These are phyloP conservation scores for Bryconaethiops microstoma DNA, from an alignment of 2,797 vertebrate species.

Conservation along the genomic window DNA sequence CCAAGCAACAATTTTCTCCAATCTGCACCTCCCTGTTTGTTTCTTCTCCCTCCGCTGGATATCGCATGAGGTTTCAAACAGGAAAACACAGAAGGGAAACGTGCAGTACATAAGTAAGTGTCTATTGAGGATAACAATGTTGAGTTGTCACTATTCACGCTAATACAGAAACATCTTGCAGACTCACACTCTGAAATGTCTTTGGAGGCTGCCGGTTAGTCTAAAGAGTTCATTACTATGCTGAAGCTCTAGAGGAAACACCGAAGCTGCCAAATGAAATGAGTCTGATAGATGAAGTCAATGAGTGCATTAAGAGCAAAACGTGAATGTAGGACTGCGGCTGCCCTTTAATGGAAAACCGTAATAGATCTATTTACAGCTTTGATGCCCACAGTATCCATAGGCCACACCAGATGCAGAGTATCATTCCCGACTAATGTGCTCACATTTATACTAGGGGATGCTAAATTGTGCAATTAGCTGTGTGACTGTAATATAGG, in stretches of 20 bases:
- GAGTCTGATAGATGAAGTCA: slow-evolving; percentile 16
- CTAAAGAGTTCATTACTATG: slow-evolving; percentile 7
- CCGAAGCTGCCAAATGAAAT: background rate
- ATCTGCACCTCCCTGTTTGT: background rate
- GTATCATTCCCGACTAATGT: slow-evolving; percentile 40
- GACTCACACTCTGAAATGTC: background rate
- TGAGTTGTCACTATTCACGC: background rate
- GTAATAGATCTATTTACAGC: slow-evolving; percentile 43
- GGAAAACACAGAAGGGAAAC: background rate
- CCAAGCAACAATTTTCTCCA: background rate
- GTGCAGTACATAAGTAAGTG: background rate
- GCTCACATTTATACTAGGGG: slow-evolving; percentile 31
- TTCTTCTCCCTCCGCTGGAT: background rate
- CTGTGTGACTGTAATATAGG: slow-evolving; percentile 31
- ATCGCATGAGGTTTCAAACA: slow-evolving; percentile 11
- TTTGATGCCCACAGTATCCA: slow-evolving; percentile 6
- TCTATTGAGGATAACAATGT: background rate
- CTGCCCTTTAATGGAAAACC: slow-evolving; percentile 34
- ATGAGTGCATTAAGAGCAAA: slow-evolving; percentile 7
- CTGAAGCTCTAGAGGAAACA: background rate
- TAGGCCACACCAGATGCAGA: slow-evolving; percentile 22
- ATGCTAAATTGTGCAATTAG: slow-evolving; percentile 48
- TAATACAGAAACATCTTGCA: slow-evolving; percentile 1
- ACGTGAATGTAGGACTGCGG: slow-evolving; percentile 10
- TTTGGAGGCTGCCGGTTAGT: background rate